Evolutionary conservation across 2,797 vertebrate genomes (phyloP).

Genomic region (Sebastes taczanowskii): DNA sequence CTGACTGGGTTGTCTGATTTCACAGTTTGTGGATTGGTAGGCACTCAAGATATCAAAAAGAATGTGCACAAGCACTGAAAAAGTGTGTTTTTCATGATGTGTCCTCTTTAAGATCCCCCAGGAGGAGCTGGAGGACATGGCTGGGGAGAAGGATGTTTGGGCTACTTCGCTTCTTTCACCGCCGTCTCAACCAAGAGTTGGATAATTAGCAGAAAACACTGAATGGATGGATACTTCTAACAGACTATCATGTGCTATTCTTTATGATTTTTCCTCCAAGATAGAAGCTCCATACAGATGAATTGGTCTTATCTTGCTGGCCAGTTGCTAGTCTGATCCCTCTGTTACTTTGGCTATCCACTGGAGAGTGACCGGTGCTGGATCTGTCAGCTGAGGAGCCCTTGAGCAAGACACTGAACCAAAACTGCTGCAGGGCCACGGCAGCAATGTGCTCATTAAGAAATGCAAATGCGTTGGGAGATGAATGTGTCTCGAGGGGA

Average conservation of each 20-base stretch:
- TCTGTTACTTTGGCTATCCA: conserved; percentile 2
- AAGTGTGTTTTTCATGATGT: no score
- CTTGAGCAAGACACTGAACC: conserved; percentile 34
- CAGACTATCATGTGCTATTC: not conserved
- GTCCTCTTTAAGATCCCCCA: not conserved
- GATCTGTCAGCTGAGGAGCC: conserved; percentile 26
- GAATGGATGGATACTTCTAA: not conserved
- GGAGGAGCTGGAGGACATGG: not conserved
- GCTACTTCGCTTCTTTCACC: not conserved
- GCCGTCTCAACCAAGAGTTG: not conserved
- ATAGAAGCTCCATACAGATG: not conserved
- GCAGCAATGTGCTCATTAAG: conserved; percentile 38
- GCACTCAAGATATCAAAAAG: no score
- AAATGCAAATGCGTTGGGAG: conserved; percentile 44
- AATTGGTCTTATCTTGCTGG: not conserved
- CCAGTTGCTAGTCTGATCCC: not conserved
- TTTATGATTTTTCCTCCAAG: not conserved
- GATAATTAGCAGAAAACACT: not conserved
- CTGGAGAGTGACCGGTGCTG: conserved; percentile 4
- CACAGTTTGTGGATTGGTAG: rapidly evolving
- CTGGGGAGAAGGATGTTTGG: not conserved
- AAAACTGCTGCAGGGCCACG: conserved; percentile 10
- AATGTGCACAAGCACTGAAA: no score
- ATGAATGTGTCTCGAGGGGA: conserved; percentile 16
- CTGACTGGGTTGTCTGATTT: no score